Base-by-base conservation (phyloP, 1,140 invertebrate genomes). In the Acromyrmex echinatior region DNA sequence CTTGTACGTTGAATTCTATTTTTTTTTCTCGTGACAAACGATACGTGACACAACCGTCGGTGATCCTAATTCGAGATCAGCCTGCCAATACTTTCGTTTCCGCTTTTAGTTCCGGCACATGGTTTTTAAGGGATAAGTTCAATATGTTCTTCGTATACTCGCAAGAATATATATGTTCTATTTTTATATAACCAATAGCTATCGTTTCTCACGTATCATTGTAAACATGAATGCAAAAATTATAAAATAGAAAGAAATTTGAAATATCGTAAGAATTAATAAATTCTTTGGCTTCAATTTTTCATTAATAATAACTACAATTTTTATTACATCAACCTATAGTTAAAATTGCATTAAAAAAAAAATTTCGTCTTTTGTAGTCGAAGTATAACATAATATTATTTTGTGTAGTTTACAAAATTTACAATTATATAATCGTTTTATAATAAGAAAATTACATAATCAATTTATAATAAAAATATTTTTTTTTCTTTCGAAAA, bases 21-120 rank as follows among this genome's bases (percentile, higher is more conserved):
- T 45, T 35, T 31, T 74, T 53, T n/a, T 68, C 9, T 35, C 71
- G 70, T 85, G 66, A 76, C 70, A 85, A 88, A 85, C 28, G 28
- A 66, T 79, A 86, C 51, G 66, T 79, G 74, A 65, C 49, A 51
- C n/a, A 18, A 14, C 25, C 51, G 39, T 45, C 9, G 39, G 39
- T 35, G 73, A 65, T 49, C 58, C 80, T 60, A 35, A 39, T 78
- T 78, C 28, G 14, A 80, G 73, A 66, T 63, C 45, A 31, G 25
- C 21, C 80, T 73, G 31, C 78, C 80, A 79, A 86, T 89, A 89
- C 85, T 88, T 89, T 73, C n/a, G 14, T 58, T 86, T 60, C 51
- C 49, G 9, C 21, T 63, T 73, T 88, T 60, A 56, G 66, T 88
- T 74, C 31, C 12, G 14, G n/a, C n/a, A 68, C 25, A 7, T 6